Evolutionary conservation across 64 coral and sea anemone genomes (phyloP).

Genomic region (Dendronephthya gigantea): DNA sequence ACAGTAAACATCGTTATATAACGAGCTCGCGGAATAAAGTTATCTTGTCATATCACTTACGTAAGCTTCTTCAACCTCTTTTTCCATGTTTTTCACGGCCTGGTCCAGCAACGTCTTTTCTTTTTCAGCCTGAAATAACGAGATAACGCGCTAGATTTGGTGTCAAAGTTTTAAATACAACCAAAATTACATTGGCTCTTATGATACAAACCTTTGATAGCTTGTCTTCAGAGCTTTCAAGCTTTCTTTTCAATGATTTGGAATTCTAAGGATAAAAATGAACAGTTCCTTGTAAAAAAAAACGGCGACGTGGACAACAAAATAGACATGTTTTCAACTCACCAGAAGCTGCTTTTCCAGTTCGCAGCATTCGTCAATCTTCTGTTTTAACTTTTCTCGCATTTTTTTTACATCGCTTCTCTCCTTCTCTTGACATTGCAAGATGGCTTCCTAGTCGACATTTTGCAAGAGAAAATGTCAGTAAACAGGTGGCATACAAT

Average conservation of each 20-base stretch:
- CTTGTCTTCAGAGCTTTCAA: slow-evolving; percentile 30
- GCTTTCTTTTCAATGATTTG: slow-evolving; percentile 17
- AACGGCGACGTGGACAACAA: too few species aligned
- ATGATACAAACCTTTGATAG: slow-evolving; percentile 12
- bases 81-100: slow-evolving; percentile 28
- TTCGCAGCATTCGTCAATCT: background rate
- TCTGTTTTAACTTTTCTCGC: background rate
- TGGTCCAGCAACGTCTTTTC: slow-evolving; percentile 58
- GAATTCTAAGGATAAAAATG: slow-evolving; percentile 3
- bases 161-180: too few species aligned
- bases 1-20: too few species aligned
- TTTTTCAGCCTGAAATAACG: slow-evolving; percentile 58
- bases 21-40: too few species aligned
- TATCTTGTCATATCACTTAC: background rate
- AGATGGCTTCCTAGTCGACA: background rate
- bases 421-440: background rate
- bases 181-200: background rate
- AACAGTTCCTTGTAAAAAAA: background rate
- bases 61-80: slow-evolving; percentile 32
- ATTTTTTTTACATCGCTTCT: background rate
- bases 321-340: background rate
- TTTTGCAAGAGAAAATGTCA: background rate
- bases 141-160: too few species aligned
- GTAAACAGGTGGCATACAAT: too few species aligned
- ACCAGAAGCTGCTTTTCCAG: background rate